A percentile compares a stretch with the other conserved stretches of the same genome.
Conservation (phyloP, 2,797 vertebrate genomes). For the Myotis daubentonii region DNA sequence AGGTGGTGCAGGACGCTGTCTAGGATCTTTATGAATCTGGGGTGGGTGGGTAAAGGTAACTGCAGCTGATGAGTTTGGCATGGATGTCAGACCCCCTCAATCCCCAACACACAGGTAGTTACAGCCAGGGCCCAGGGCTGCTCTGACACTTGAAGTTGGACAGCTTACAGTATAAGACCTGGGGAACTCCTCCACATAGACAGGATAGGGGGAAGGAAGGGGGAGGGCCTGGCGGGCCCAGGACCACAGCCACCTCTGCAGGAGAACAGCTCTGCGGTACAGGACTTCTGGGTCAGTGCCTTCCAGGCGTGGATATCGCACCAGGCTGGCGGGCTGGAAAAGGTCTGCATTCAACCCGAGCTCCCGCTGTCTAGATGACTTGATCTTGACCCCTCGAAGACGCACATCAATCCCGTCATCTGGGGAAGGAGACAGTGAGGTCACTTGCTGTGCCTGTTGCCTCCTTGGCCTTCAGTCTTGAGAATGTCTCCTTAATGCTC, state of each 20-base stretch:
- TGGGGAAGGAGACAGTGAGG: conserved; percentile 73
- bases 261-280: conserved; percentile 93
- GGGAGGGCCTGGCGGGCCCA: background rate
- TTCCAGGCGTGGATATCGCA: conserved; percentile 97
- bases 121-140: background rate
- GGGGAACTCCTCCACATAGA: background rate
- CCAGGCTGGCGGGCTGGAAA: conserved; percentile 95
- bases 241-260: conserved; percentile 90
- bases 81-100: background rate
- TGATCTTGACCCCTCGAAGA: conserved; percentile 97
- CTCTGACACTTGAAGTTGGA: background rate
- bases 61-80: background rate
- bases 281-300: conserved; percentile 93
- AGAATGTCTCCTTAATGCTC: background rate
- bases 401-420: conserved; percentile 98
- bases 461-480: background rate
- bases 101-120: background rate
- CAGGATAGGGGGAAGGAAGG: background rate
- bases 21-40: conserved; percentile 95
- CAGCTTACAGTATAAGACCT: background rate
- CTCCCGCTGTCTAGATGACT: conserved; percentile 95
- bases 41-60: background rate
- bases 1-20: conserved; percentile 95
- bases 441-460: background rate
- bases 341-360: conserved; percentile 95